These are phyloP conservation scores for Paedocypris sp. DNA, from an alignment of 2,113 vertebrate genomes.

Conservation along the genomic window DNA sequence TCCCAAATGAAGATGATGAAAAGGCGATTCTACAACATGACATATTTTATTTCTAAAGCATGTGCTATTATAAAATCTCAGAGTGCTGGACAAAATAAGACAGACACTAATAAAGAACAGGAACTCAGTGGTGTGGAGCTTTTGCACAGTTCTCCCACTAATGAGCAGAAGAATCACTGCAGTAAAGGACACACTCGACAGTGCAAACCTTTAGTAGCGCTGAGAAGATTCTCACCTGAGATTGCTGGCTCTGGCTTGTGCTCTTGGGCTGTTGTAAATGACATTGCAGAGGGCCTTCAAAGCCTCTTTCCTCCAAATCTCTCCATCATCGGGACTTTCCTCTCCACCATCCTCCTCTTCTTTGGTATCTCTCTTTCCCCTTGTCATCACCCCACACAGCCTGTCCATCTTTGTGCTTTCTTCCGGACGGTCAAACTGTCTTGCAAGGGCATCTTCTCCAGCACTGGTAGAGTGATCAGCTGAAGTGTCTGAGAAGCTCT, in stretches of 20 bases:
- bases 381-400: constrained; percentile 9
- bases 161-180: too few species aligned
- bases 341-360: constrained; percentile 32
- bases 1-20: too few species aligned
- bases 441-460: not conserved
- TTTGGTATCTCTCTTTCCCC: constrained; percentile 39
- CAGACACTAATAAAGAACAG: too few species aligned
- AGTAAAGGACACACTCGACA: too few species aligned
- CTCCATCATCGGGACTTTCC: constrained; percentile 35
- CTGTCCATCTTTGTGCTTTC: not conserved
- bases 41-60: too few species aligned
- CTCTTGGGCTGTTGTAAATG: constrained; percentile 51
- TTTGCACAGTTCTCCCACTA: too few species aligned
- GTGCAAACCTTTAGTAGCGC: too few species aligned
- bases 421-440: not conserved
- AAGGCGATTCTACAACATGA: too few species aligned
- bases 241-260: constrained; percentile 47
- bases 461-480: not conserved
- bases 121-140: too few species aligned
- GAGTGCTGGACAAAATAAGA: too few species aligned
- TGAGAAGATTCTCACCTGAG: constrained; percentile 44
- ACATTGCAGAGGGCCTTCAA: constrained; percentile 51
- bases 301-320: constrained; percentile 48
- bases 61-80: too few species aligned
- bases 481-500: not conserved